Evolutionary conservation across 2,113 vertebrate species (phyloP).

Genomic region (Aramus guarauna): DNA sequence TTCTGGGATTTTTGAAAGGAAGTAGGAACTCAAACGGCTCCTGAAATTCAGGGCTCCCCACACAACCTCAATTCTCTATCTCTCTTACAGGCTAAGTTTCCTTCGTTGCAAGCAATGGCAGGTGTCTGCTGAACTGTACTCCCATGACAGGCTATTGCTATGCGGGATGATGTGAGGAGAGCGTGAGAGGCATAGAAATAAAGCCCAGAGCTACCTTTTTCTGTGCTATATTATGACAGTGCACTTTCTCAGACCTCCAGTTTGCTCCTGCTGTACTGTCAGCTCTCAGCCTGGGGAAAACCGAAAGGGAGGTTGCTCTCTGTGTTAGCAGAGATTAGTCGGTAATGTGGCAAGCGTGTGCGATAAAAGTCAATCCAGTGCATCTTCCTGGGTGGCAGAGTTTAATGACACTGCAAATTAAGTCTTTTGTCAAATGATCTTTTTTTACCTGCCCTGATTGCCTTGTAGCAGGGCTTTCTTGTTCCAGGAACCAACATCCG

Average conservation of each 20-base stretch:
- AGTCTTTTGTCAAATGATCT: background rate
- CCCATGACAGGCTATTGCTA: background rate
- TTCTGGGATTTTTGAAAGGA: background rate
- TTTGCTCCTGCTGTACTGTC: background rate
- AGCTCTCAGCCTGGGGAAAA: background rate
- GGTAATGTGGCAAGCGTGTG: background rate
- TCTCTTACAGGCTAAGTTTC: background rate
- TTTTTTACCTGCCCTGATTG: background rate
- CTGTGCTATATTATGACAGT: background rate
- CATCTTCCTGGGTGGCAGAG: background rate
- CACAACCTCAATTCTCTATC: background rate
- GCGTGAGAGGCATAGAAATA: background rate
- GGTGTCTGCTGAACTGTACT: background rate
- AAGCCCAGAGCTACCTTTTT: background rate
- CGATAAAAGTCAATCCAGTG: background rate
- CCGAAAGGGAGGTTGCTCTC: background rate
- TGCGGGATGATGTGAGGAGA: background rate
- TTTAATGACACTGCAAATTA: conserved; percentile 25
- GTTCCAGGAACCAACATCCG: background rate
- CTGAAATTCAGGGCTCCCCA: background rate
- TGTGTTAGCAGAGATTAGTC: background rate
- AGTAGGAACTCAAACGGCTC: background rate
- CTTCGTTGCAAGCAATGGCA: background rate
- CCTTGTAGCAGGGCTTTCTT: background rate
- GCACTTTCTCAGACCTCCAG: background rate